Conservation (phyloP, 1,140 invertebrate species). For the Aphis gossypii region DNA sequence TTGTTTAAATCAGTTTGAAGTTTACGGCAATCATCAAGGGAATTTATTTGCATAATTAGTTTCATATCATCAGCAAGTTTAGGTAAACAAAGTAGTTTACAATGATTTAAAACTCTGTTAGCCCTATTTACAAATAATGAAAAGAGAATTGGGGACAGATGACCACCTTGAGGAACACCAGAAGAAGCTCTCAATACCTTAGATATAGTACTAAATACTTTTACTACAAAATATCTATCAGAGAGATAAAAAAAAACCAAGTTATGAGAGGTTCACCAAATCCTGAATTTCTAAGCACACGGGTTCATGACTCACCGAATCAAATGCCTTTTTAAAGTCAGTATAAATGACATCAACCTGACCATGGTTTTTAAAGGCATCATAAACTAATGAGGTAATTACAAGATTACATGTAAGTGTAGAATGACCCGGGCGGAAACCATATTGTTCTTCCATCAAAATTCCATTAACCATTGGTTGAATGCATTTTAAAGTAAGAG, state of each 20-base stretch:
- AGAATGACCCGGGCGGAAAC: neutral
- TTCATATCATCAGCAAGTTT: conserved; percentile 25
- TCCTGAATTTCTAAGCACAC: conserved; percentile 57
- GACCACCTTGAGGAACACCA: neutral
- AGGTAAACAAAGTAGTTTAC: neutral
- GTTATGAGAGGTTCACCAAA: conserved; percentile 11
- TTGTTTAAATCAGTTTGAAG: neutral
- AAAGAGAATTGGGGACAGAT: too few species aligned
- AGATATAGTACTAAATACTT: neutral
- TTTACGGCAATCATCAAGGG: neutral
- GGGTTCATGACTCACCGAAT: conserved; percentile 60
- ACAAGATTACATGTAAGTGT: too few species aligned
- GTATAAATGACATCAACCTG: conserved; percentile 61
- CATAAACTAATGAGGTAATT: conserved; percentile 8
- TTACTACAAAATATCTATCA: conserved; percentile 10
- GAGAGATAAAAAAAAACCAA: conserved; percentile 42
- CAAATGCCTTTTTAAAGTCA: conserved; percentile 61
- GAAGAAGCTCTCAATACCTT: neutral
- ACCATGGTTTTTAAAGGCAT: neutral
- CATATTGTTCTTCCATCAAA: neutral
- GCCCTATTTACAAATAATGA: too few species aligned
- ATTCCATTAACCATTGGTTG: neutral
- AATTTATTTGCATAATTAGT: neutral
- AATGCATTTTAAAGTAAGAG: conserved; percentile 9
- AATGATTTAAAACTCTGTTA: neutral